Evolutionary conservation across 2,888 invertebrate species (phyloP).

Genomic region (Polydrusus tereticollis): DNA sequence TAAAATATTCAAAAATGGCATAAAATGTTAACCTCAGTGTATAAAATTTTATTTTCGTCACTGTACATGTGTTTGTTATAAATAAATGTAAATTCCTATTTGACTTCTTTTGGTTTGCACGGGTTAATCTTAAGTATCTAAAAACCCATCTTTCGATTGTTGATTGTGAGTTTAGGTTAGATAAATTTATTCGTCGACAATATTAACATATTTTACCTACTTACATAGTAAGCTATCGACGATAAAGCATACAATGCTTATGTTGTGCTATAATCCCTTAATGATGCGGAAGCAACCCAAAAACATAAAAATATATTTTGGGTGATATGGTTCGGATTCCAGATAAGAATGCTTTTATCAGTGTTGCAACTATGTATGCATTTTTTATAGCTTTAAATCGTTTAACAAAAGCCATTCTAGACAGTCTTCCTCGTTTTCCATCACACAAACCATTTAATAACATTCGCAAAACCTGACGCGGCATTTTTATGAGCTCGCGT

Average conservation of each 20-base stretch:
- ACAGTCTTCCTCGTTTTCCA: conserved; percentile 44
- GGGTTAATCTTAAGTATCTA: too few species aligned
- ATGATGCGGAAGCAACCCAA: conserved; percentile 12
- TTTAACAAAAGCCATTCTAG: conserved; percentile 44
- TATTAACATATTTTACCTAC: neutral
- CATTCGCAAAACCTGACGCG: conserved; percentile 59
- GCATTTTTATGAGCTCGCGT: conserved; percentile 57
- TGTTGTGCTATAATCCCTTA: neutral
- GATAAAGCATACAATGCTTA: neutral
- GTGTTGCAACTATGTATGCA: conserved; percentile 30
- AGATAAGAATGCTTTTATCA: conserved; percentile 32
- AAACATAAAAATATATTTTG: conserved; percentile 19
- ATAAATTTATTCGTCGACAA: too few species aligned
- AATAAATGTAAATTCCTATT: too few species aligned
- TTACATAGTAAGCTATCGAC: neutral
- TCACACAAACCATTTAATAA: conserved; percentile 62
- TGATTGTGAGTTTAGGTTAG: too few species aligned
- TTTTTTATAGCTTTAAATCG: conserved; percentile 42
- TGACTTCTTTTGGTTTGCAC: too few species aligned
- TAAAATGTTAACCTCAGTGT: too few species aligned
- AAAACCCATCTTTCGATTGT: too few species aligned
- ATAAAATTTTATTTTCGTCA: too few species aligned
- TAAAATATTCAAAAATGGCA: too few species aligned
- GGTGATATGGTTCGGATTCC: neutral
- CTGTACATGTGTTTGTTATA: too few species aligned